Base-by-base conservation (phyloP, 2,797 vertebrate species). In the Schizothorax lantsangensis region DNA sequence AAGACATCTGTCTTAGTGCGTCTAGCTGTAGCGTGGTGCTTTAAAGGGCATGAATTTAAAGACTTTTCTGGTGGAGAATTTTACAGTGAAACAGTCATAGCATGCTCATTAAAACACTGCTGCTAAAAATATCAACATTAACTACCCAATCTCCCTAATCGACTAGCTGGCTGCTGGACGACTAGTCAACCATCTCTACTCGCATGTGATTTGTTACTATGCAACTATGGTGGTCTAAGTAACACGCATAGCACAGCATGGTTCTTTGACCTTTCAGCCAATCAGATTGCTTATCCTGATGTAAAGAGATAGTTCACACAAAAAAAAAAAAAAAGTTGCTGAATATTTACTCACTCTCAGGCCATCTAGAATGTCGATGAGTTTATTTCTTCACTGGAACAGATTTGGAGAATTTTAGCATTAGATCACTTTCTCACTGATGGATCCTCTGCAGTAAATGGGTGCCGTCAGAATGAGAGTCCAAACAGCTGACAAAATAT, bases 91-190 rank as follows among this genome's bases (percentile, higher is more conserved):
- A 81, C 57, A 26, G n/a, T n/a, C 36, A 33, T 66, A 21, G 38
- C 6, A n/a, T 59, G 15, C 85, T 80, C 80, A 86, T 86, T 75
- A 80, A 66, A 83, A 43, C 45, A 21, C 23, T 79, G 21, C 19
- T 47, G 47, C 6, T 36, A 43, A 85, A 85, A 66, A 59, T 43
- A 78, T 59, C 30, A 74, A 33, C 14, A 47, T 81, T 12, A 49
- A 81, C 43, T 62, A 36, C 30, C 78, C 36, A 30, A 19, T 12
- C 54, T 64, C 12, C n/a, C 15, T 86, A 47, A 78, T 40, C 1
- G 14, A n/a, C 52, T 57, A 4, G 52, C 33, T 38, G 40, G 23
- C 69, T 72, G 23, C 14, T 43, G 10, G 74, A 57, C 4, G 49
- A 78, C 49, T 78, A 78, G 19, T 78, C 75, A n/a, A 38, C 21